A percentile compares a stretch with the other conserved stretches of the same genome.
Evolutionary conservation across 2,797 vertebrate genomes (phyloP).

Genomic region (Danionella dracula): DNA sequence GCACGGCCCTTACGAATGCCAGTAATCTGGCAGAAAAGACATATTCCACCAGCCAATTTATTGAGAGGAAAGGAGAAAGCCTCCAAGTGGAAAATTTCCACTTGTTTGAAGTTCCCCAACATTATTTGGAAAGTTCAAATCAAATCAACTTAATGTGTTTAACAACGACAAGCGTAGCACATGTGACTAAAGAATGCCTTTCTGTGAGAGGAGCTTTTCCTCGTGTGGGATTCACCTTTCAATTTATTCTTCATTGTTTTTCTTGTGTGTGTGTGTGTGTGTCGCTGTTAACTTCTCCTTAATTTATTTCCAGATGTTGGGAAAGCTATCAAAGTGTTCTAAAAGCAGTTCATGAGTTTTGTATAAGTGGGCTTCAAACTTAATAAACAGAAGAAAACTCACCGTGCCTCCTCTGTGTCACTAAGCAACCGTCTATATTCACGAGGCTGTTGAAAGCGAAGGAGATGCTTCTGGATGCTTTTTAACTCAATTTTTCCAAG

Average conservation of each 20-base stretch:
- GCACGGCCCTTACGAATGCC: constrained; percentile 11
- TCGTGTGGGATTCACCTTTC: neutral
- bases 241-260: neutral
- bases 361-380: constrained; percentile 74
- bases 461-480: neutral
- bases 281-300: constrained; percentile 60
- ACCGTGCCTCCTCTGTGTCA: constrained; percentile 1
- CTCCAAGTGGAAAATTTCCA: neutral
- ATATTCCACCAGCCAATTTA: constrained; percentile 2
- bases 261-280: constrained; percentile 16
- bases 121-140: neutral
- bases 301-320: constrained; percentile 65
- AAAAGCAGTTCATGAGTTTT: constrained; percentile 74
- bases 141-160: neutral
- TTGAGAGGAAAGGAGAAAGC: constrained; percentile 4
- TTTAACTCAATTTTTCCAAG: neutral
- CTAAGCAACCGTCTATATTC: neutral
- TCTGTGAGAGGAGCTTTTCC: constrained; percentile 5
- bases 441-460: constrained; percentile 2
- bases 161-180: neutral
- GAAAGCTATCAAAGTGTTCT: constrained; percentile 59
- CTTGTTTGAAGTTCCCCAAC: constrained; percentile 6
- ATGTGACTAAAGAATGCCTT: neutral
- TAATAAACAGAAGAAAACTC: constrained; percentile 70
- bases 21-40: constrained; percentile 10